Conservation (phyloP, 2,888 invertebrate genomes). For the Phymatocera aterrima region DNA sequence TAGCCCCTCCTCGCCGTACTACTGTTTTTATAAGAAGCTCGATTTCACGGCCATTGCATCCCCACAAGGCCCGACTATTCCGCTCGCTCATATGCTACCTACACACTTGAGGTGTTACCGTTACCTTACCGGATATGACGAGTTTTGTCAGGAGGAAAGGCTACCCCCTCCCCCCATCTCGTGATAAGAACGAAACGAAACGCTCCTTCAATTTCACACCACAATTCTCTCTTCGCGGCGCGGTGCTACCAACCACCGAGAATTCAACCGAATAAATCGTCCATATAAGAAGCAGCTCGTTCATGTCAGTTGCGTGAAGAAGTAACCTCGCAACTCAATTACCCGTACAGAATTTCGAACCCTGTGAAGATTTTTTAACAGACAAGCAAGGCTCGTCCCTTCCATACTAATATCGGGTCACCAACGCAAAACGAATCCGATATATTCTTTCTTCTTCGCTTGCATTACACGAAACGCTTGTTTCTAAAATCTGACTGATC, state of each 20-base stretch:
- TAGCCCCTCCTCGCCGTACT: background rate
- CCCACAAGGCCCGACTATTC: conserved; percentile 18
- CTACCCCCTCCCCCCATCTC: too few relatives aligned
- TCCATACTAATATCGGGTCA: too few relatives aligned
- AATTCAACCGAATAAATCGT: conserved; percentile 12
- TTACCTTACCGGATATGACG: background rate
- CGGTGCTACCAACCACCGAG: background rate
- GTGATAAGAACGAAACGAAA: background rate
- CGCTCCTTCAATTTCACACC: background rate
- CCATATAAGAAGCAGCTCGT: background rate
- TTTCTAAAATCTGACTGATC: too few relatives aligned
- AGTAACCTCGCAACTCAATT: background rate
- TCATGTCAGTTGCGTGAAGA: background rate
- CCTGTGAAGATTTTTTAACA: background rate
- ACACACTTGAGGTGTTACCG: background rate
- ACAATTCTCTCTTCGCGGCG: too few relatives aligned
- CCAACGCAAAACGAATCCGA: too few relatives aligned
- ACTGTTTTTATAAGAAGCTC: conserved; percentile 28
- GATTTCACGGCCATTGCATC: conserved; percentile 23
- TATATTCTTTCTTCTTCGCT: too few relatives aligned
- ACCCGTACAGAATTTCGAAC: background rate
- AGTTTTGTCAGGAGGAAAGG: background rate
- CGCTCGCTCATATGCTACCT: background rate
- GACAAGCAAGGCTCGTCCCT: background rate
- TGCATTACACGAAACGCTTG: too few relatives aligned